Evolutionary conservation across 2,797 vertebrate species (phyloP).

Genomic region (Phataginus tetradactyla): DNA sequence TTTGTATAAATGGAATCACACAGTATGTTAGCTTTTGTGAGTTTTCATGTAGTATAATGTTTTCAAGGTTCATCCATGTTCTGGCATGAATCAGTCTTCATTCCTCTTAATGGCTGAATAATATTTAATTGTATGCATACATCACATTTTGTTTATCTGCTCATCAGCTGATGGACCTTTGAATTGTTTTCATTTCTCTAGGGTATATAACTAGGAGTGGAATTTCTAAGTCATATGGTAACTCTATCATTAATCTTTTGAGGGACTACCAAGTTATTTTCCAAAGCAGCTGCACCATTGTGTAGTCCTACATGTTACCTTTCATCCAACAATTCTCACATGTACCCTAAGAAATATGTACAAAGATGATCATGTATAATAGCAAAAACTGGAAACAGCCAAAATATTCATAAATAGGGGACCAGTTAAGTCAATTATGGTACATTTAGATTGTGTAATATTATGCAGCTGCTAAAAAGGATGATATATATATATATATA

Average conservation of each 20-base stretch:
- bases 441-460: slow-evolving; percentile 20
- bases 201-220: not conserved
- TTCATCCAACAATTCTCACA: slow-evolving; percentile 37
- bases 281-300: not conserved
- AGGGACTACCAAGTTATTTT: slow-evolving; percentile 18
- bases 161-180: slow-evolving; percentile 37
- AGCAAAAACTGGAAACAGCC: slow-evolving; percentile 4
- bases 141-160: not conserved
- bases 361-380: not conserved
- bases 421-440: not conserved
- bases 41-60: not conserved
- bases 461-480: not conserved
- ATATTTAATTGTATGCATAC: not conserved
- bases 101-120: slow-evolving; percentile 21
- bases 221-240: slow-evolving; percentile 17
- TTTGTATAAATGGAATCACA: slow-evolving; percentile 24
- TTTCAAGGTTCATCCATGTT: not conserved
- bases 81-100: not conserved
- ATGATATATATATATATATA: not conserved
- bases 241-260: slow-evolving; percentile 36
- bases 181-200: slow-evolving; percentile 27
- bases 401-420: not conserved
- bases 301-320: not conserved
- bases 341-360: slow-evolving; percentile 4
- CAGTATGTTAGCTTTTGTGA: not conserved